phyloP scores from a whole-genome alignment of 2,797 vertebrate genomes.

The Melanotaenia maccullochi region DNA sequence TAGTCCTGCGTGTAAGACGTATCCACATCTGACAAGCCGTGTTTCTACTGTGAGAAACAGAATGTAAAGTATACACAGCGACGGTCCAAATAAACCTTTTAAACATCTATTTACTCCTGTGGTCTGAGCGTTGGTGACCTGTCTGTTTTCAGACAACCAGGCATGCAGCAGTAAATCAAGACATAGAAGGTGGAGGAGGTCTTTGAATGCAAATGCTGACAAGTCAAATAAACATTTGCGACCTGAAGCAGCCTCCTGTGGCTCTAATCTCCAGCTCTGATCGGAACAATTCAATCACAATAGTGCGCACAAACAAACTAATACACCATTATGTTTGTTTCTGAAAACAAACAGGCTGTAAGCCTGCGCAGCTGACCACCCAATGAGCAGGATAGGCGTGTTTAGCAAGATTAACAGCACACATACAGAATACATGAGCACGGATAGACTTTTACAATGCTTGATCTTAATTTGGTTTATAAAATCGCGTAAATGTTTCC shows the following conservation, averaged over 20 bases:
- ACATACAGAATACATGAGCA: slow-evolving; percentile 13
- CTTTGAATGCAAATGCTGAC: slow-evolving; percentile 45
- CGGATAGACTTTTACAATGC: not conserved
- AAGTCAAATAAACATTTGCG: slow-evolving; percentile 54
- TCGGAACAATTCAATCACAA: slow-evolving; percentile 56
- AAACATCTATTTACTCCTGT: not conserved
- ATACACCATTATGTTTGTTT: slow-evolving; percentile 59
- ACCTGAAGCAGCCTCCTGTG: slow-evolving; percentile 32
- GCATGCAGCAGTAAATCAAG: slow-evolving; percentile 5
- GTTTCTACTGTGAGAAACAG: slow-evolving; percentile 37
- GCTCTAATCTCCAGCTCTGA: slow-evolving; percentile 50
- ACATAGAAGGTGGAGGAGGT: slow-evolving; percentile 23
- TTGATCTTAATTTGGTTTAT: too few species aligned
- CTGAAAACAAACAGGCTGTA: slow-evolving; percentile 31
- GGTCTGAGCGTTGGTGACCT: not conserved
- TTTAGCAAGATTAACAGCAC: slow-evolving; percentile 39
- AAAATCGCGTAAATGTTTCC: too few species aligned
- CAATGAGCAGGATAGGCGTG: slow-evolving; percentile 32
- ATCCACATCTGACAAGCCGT: slow-evolving; percentile 34
- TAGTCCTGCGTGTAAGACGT: slow-evolving; percentile 15
- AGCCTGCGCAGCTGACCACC: slow-evolving; percentile 50
- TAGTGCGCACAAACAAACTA: slow-evolving; percentile 43
- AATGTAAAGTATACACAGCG: slow-evolving; percentile 3
- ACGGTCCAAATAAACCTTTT: slow-evolving; percentile 29
- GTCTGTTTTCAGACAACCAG: slow-evolving; percentile 11